Base-by-base conservation (phyloP, 1,140 invertebrate genomes). In the Helicoverpa zea region DNA sequence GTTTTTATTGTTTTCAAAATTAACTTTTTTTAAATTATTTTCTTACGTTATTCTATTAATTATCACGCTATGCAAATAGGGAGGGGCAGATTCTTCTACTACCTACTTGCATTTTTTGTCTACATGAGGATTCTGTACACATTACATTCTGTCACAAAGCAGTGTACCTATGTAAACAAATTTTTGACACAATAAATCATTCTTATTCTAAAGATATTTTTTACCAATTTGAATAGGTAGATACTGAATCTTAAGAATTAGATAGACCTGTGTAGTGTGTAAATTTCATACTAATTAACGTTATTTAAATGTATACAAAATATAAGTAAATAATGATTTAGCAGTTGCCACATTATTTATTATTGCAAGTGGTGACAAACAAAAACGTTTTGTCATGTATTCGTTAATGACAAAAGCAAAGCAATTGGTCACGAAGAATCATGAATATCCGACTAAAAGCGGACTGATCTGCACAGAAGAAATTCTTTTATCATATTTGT, bases 371-470 rank as follows among this genome's bases (percentile, higher is more conserved):
- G 35, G 16, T 43, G 49, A 49, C 18, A 13, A 49, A 61, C 12
- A 13, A 72, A 72, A 72, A 72, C 11, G 16, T 72, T 54, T 72
- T 72, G 23, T 10, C 68, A 51, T 54, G 13, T 30, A 3, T 54
- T n/a, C n/a, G 49, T 13, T 72, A 72, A 72, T 52, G n/a, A 16
- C 18, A 54, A 30, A 4, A 72, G 18, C 11, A 72, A 30, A 72
- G 49, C 18, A 54, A 72, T 72, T 54, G 13, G 30, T 2, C 68
- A 72, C 68, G 68, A 72, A n/a, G 51, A 14, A 14, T 51, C 47
- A 12, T 29, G 49, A 70, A 68, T 13, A 23, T 4, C 68, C 2
- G 49, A 30, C 68, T 54, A 3, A 2, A 72, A 30, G 18, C 68
- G 23, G 68, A 30, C 13, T 52, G 54, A 70, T 5, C 49, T 13